Percentiles rank a stretch among this genome's conserved stretches.
Evolutionary conservation across 2,113 vertebrate species (phyloP).

Genomic region (Onychorhynchus coronatus): DNA sequence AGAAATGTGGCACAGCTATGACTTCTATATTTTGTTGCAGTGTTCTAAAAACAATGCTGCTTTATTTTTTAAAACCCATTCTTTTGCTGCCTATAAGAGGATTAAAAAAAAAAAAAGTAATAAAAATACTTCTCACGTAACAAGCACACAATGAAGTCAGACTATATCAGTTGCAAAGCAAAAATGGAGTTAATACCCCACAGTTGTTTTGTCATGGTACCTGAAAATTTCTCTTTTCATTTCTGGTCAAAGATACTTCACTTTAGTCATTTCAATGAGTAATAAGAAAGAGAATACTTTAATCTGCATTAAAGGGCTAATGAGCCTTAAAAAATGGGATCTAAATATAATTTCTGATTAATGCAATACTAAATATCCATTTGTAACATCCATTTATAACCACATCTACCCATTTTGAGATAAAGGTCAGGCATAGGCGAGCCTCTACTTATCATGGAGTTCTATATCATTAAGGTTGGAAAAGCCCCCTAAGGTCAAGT

Average conservation of each 20-base stretch:
- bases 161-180: background rate
- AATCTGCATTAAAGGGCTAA: background rate
- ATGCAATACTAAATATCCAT: background rate
- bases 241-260: background rate
- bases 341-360: background rate
- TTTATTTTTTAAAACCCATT: background rate
- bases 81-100: background rate
- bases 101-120: background rate
- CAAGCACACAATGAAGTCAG: conserved; percentile 19
- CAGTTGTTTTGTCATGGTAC: background rate
- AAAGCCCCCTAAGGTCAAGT: background rate
- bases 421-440: background rate
- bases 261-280: background rate
- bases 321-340: background rate
- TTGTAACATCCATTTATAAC: too few relatives aligned
- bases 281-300: background rate
- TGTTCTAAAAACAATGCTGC: conserved; percentile 40
- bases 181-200: background rate
- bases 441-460: background rate
- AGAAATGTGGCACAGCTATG: conserved; percentile 59
- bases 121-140: conserved; percentile 42
- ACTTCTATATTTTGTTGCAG: conserved; percentile 38
- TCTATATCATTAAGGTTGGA: background rate
- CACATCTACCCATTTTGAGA: background rate
- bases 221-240: background rate